These are phyloP conservation scores for Hippotragus niger DNA, from an alignment of 2,113 vertebrate genomes.

Conservation along the genomic window DNA sequence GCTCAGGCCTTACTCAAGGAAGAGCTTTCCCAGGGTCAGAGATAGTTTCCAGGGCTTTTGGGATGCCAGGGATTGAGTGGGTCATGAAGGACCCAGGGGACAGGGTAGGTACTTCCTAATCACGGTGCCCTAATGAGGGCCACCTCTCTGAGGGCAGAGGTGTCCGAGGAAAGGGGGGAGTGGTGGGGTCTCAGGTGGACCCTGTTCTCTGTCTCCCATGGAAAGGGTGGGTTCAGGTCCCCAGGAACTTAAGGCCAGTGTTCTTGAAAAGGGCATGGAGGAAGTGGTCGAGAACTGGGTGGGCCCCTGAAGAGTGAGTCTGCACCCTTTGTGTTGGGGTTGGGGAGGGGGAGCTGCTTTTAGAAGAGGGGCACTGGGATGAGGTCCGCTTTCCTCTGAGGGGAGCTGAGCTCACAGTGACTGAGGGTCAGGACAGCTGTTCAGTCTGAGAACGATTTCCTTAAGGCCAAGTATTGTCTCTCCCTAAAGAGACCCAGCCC, in stretches of 20 bases:
- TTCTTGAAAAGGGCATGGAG: not conserved
- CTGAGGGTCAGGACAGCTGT: not conserved
- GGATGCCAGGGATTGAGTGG: not conserved
- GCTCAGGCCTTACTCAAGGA: not conserved
- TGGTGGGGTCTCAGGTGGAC: not conserved
- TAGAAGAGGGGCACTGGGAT: not conserved
- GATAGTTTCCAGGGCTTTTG: not conserved
- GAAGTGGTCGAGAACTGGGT: not conserved
- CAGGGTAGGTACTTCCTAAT: not conserved
- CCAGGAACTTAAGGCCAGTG: not conserved
- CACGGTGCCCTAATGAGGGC: not conserved
- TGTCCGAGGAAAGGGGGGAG: not conserved
- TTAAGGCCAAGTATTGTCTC: not conserved
- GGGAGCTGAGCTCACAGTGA: not conserved
- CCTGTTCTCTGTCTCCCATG: not conserved
- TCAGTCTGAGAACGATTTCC: not conserved
- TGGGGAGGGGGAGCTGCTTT: too few relatives aligned
- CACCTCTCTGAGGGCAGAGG: not conserved
- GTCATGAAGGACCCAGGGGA: not conserved
- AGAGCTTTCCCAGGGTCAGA: not conserved
- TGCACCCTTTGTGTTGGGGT: not conserved
- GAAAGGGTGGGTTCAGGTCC: not conserved
- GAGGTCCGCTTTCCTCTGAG: not conserved
- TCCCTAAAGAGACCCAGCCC: not conserved
- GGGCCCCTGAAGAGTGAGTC: not conserved